phyloP scores from a whole-genome alignment of 2,797 vertebrate genomes.

The Acrocephalus scirpaceus region DNA sequence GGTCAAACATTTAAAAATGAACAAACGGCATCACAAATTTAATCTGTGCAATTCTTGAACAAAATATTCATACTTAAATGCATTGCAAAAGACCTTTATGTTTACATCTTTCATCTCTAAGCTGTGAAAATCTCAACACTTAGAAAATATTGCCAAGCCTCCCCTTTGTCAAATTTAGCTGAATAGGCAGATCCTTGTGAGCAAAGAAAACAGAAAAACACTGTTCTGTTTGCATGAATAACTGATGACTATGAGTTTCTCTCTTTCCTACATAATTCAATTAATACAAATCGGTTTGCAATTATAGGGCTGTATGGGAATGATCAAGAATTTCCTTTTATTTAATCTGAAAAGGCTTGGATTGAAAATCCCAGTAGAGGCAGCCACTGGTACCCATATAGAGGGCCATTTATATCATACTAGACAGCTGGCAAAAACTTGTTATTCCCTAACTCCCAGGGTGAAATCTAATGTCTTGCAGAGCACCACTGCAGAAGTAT shows the following conservation, averaged over 20 bases:
- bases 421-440: constrained; percentile 49
- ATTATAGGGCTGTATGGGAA: constrained; percentile 44
- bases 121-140: constrained; percentile 69
- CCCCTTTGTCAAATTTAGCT: constrained; percentile 51
- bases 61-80: constrained; percentile 68
- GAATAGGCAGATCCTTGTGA: constrained; percentile 55
- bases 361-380: constrained; percentile 41
- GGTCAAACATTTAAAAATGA: constrained; percentile 59
- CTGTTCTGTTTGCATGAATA: constrained; percentile 48
- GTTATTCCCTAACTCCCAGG: constrained; percentile 44
- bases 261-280: constrained; percentile 50
- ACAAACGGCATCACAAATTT: constrained; percentile 56
- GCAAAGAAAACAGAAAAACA: constrained; percentile 42
- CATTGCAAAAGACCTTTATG: constrained; percentile 56
- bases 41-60: constrained; percentile 64
- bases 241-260: constrained; percentile 72
- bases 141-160: constrained; percentile 59
- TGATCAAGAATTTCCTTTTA: constrained; percentile 58
- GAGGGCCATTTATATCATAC: constrained; percentile 35
- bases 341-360: constrained; percentile 53
- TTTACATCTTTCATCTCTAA: constrained; percentile 63
- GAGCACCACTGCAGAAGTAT: constrained; percentile 22
- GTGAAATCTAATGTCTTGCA: constrained; percentile 62
- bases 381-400: constrained; percentile 26
- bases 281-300: constrained; percentile 65